A percentile compares a stretch with the other conserved stretches of the same genome.
These are phyloP conservation scores for Latrodectus hesperus DNA, from an alignment of 2,888 invertebrate species.

Conservation along the genomic window DNA sequence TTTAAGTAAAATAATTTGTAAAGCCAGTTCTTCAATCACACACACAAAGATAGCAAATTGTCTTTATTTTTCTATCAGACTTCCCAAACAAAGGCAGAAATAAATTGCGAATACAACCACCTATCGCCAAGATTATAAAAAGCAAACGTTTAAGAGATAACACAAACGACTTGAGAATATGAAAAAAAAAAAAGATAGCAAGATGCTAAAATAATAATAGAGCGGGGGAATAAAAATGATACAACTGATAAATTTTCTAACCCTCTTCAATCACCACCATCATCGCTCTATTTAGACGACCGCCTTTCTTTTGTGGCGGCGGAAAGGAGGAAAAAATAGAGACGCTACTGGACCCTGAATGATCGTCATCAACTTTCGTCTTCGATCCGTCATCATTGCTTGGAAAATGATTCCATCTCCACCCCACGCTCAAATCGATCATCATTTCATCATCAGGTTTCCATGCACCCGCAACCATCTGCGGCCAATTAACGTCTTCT, in stretches of 20 bases:
- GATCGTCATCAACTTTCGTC: slow-evolving; percentile 51
- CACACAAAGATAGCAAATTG: no score
- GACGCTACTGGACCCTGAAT: slow-evolving; percentile 42
- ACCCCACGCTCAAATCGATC: slow-evolving; percentile 41
- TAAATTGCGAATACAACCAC: no score
- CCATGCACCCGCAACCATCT: slow-evolving; percentile 14
- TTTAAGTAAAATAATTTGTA: no score
- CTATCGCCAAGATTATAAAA: no score
- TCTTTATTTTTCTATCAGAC: no score
- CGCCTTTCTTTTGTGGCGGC: not conserved
- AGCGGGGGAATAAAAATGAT: not conserved
- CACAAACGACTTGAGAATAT: no score
- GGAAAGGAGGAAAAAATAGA: not conserved
- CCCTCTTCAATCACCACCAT: slow-evolving; percentile 21
- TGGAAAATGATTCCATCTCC: slow-evolving; percentile 38
- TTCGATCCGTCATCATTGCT: slow-evolving; percentile 59
- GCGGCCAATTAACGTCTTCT: slow-evolving; percentile 46
- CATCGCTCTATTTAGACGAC: slow-evolving; percentile 8
- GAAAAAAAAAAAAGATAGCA: not conserved
- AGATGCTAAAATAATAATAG: not conserved
- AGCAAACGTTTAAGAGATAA: no score
- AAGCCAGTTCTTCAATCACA: no score
- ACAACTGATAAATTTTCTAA: slow-evolving; percentile 18
- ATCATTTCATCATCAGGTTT: slow-evolving; percentile 32
- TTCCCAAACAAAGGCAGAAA: no score